A percentile compares a stretch with the other conserved stretches of the same genome.
phyloP scores from a whole-genome alignment of 2,797 vertebrate species.

The Pipistrellus pipistrellus region DNA sequence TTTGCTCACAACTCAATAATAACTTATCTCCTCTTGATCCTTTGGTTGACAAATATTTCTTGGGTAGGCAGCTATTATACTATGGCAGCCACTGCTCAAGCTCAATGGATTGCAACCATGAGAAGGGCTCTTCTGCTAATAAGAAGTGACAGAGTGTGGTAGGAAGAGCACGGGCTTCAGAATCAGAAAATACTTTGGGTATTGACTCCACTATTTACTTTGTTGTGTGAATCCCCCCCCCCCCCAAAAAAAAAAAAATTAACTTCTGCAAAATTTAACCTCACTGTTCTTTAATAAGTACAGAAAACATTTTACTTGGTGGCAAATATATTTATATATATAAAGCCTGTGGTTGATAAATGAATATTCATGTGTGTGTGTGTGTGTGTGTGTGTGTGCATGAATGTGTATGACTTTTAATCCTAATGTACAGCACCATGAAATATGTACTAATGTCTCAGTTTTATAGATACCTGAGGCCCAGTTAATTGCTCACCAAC shows the following conservation, averaged over 20 bases:
- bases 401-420: background rate
- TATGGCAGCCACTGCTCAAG: background rate
- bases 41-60: background rate
- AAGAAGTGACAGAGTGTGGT: background rate
- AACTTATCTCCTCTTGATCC: background rate
- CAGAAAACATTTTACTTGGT: background rate
- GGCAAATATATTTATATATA: background rate
- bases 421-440: background rate
- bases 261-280: background rate
- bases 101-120: background rate
- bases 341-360: background rate
- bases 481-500: background rate
- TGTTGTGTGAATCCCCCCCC: background rate
- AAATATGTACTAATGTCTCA: background rate
- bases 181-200: background rate
- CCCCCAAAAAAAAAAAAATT: background rate
- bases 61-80: background rate
- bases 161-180: background rate
- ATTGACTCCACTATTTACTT: background rate
- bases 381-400: background rate
- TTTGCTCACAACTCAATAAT: slow-evolving; percentile 31
- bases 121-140: background rate
- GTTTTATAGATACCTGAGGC: background rate
- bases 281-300: background rate
- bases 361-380: background rate